These are phyloP conservation scores for Paracentrotus lividus DNA, from an alignment of 53 echinoderm and acorn worm species.

Conservation along the genomic window DNA sequence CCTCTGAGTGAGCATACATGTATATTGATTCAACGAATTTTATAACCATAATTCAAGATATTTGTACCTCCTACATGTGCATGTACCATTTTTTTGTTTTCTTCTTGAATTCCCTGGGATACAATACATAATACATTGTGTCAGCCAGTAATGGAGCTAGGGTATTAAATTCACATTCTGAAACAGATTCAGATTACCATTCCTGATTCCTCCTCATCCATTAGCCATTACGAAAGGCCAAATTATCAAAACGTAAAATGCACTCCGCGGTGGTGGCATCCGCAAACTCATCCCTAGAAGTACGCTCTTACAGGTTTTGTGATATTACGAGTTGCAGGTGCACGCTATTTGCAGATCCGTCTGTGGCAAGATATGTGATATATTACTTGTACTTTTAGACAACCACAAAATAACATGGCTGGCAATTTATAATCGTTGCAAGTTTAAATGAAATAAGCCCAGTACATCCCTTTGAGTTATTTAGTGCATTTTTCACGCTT, in stretches of 20 bases:
- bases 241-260: conserved; percentile 37
- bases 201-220: conserved; percentile 40
- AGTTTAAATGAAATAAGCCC: not conserved
- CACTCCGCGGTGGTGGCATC: conserved; percentile 2
- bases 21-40: too few species aligned
- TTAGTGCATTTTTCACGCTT: not conserved
- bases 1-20: too few species aligned
- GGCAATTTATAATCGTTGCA: not conserved
- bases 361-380: not conserved
- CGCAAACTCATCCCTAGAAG: conserved; percentile 36
- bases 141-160: not conserved
- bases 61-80: too few species aligned
- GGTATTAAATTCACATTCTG: conserved; percentile 42
- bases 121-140: not conserved
- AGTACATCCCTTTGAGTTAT: too few species aligned
- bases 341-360: not conserved
- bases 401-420: not conserved
- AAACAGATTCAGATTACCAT: conserved; percentile 14
- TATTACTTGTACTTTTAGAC: not conserved
- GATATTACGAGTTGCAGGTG: not conserved
- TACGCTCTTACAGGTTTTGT: not conserved
- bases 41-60: too few species aligned
- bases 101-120: not conserved
- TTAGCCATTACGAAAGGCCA: conserved; percentile 50
- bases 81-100: not conserved